These are phyloP conservation scores for Leptinotarsa undecemlineata DNA, from an alignment of 1,140 invertebrate species.

Conservation along the genomic window DNA sequence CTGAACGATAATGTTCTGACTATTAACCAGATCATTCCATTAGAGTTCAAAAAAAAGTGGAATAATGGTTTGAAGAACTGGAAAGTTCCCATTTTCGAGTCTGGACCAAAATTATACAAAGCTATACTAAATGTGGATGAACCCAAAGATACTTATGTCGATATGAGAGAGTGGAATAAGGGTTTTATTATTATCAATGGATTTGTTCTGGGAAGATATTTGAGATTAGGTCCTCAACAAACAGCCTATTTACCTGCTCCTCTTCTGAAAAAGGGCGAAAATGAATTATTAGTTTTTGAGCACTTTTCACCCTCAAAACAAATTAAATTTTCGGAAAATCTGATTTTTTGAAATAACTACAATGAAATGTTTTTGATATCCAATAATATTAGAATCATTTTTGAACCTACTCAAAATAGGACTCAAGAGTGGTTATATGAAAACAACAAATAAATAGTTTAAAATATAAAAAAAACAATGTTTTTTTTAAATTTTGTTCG, in stretches of 20 bases:
- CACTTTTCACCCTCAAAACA: constrained; percentile 43
- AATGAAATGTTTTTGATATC: no score
- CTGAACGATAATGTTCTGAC: constrained; percentile 54
- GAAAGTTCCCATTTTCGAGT: constrained; percentile 49
- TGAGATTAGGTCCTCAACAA: constrained; percentile 60
- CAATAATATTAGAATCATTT: no score
- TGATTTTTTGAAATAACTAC: constrained; percentile 19
- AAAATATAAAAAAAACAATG: no score
- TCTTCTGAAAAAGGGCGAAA: constrained; percentile 58
- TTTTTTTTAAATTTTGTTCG: no score
- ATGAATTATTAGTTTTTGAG: constrained; percentile 55
- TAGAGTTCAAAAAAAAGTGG: constrained; percentile 59
- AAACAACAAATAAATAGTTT: no score
- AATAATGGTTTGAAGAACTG: constrained; percentile 51
- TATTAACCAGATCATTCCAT: constrained; percentile 58
- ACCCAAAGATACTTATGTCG: constrained; percentile 49
- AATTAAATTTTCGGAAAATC: constrained; percentile 36
- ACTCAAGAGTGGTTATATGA: no score
- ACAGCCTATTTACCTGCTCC: constrained; percentile 65
- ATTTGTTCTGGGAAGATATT: constrained; percentile 66
- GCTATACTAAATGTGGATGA: constrained; percentile 37
- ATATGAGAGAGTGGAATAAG: constrained; percentile 58
- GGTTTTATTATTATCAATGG: constrained; percentile 68
- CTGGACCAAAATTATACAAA: constrained; percentile 50
- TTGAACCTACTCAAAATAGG: no score